Evolutionary conservation across 2,797 vertebrate genomes (phyloP).

Genomic region (Halcyon badia): DNA sequence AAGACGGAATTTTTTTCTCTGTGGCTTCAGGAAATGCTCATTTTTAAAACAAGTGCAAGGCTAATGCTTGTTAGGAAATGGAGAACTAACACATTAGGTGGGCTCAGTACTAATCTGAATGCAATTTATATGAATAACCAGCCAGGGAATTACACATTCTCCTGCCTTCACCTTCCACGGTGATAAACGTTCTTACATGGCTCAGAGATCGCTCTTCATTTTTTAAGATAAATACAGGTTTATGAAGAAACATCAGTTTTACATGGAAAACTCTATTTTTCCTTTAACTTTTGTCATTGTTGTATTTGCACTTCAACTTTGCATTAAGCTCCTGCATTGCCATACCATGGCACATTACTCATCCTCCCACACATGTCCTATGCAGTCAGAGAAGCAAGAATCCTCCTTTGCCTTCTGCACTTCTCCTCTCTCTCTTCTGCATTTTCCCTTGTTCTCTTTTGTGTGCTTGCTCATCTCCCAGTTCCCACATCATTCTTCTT

Average conservation of each 20-base stretch:
- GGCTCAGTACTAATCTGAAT: slow-evolving; percentile 13
- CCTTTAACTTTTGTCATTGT: neutral
- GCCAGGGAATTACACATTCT: neutral
- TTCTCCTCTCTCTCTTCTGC: neutral
- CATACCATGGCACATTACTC: neutral
- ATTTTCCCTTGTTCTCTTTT: neutral
- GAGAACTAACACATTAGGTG: neutral
- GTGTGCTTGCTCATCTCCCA: neutral
- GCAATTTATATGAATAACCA: slow-evolving; percentile 24
- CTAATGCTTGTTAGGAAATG: neutral
- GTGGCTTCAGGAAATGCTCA: neutral
- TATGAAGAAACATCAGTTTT: slow-evolving; percentile 41
- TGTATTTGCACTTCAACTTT: slow-evolving; percentile 13
- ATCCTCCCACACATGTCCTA: neutral
- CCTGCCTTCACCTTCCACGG: neutral
- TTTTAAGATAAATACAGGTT: slow-evolving; percentile 51
- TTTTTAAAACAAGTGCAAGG: slow-evolving; percentile 5
- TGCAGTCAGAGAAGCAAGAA: neutral
- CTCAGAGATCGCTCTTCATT: slow-evolving; percentile 42
- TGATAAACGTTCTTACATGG: slow-evolving; percentile 28
- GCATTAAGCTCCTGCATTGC: neutral
- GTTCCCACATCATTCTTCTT: neutral
- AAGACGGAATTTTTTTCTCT: neutral
- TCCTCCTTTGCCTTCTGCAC: neutral
- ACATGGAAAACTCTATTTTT: slow-evolving; percentile 17